A percentile compares a stretch with the other conserved stretches of the same genome.
These are phyloP conservation scores for Craterocephalus amniculus DNA, from an alignment of 2,797 vertebrate species.

Conservation along the genomic window DNA sequence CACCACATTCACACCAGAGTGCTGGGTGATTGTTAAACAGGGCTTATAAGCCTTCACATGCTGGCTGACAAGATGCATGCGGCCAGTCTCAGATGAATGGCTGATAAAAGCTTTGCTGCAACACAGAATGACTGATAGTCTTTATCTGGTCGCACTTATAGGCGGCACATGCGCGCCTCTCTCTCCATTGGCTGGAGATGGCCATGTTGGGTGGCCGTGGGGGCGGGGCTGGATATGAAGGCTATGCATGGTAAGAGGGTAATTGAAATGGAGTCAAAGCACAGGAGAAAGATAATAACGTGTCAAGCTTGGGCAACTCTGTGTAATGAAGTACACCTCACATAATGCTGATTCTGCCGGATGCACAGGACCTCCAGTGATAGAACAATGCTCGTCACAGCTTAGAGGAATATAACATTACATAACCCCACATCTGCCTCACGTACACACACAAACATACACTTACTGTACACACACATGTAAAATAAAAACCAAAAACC, in stretches of 20 bases:
- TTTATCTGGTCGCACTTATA: constrained; percentile 69
- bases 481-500: constrained; percentile 50
- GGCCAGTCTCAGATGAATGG: constrained; percentile 57
- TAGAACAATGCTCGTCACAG: constrained; percentile 69
- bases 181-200: constrained; percentile 65
- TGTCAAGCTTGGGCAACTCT: constrained; percentile 80
- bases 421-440: constrained; percentile 65
- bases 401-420: constrained; percentile 66
- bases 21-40: constrained; percentile 55
- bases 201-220: constrained; percentile 56
- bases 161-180: constrained; percentile 63
- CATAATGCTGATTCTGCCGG: constrained; percentile 82
- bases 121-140: constrained; percentile 67
- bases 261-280: constrained; percentile 88
- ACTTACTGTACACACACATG: constrained; percentile 14
- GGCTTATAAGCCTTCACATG: constrained; percentile 67
- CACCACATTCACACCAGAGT: constrained; percentile 12
- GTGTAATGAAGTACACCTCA: constrained; percentile 85
- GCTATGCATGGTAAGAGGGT: constrained; percentile 82
- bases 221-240: constrained; percentile 50
- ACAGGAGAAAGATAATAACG: constrained; percentile 85
- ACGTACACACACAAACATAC: constrained; percentile 10
- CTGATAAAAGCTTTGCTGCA: constrained; percentile 65
- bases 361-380: constrained; percentile 73
- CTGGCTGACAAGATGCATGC: constrained; percentile 61